Base-by-base conservation (phyloP, 2,797 vertebrate species). In the Myiotriccus ornatus region DNA sequence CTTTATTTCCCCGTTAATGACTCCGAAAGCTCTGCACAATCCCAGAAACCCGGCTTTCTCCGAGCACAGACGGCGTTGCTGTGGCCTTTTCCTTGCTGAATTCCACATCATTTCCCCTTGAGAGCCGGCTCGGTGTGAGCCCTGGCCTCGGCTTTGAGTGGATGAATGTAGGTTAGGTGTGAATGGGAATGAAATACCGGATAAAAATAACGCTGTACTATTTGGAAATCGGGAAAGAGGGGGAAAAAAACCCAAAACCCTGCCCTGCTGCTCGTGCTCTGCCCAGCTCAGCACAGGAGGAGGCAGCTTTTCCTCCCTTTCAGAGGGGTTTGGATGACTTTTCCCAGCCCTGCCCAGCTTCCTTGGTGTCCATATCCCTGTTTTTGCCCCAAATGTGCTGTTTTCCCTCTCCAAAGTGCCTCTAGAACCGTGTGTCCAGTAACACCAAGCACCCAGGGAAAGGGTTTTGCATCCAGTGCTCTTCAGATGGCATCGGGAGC, bases 151-250 rank as follows among this genome's bases (percentile, higher is more conserved):
- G 6, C 46, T 65, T 14, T 69, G 53, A 89, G 30, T 14, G 37
- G 52, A 17, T 4, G 7, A 67, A 94, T 89, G 84, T 89, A 74
- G 84, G 94, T 95, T 84, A 87, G 87, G 65, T 86, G 78, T 78
- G 84, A 84, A 78, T 41, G 77, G 70, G 75, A 62, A 85, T 32
- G 43, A 82, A 84, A 62, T 12, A 21, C 1, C 1, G 15, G 89
- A 53, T 76, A 88, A 90, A 90, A 91, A 90, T 83, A 96, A 67
- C 85, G 0, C 5, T 3, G 10, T 25, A n/a, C 68, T 80, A 1
- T 34, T 82, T 47, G 71, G 84, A 46, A 92, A 62, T 20, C 2
- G 10, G 46, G 53, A 14, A 14, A 19, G 8, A 27, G 7, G 27
- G 27, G 9, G 6, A 21, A 8, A 16, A 39, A 22, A 57, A 34